phyloP scores from a whole-genome alignment of 23 tunicate genomes.

The Styela clava region DNA sequence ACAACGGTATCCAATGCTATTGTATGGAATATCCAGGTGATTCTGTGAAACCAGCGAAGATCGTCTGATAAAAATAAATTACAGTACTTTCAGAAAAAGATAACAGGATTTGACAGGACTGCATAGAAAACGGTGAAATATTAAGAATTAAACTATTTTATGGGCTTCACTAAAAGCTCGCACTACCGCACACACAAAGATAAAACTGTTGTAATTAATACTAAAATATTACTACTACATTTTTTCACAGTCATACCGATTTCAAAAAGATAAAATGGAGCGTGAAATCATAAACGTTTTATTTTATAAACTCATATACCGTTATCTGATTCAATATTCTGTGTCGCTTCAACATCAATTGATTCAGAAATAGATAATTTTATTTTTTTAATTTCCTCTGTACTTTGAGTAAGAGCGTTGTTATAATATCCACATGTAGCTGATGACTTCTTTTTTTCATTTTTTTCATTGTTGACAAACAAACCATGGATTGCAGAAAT shows the following conservation, averaged over 20 bases:
- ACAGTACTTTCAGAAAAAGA: not conserved
- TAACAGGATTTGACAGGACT: not conserved
- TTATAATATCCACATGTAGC: not conserved
- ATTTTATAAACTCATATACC: no score
- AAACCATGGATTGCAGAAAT: not conserved
- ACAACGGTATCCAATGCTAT: constrained; percentile 1
- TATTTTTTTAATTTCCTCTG: not conserved
- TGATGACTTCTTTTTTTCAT: not conserved
- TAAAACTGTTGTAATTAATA: no score
- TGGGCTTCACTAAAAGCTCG: no score
- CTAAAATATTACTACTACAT: no score
- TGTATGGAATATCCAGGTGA: constrained; percentile 2
- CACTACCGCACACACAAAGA: no score
- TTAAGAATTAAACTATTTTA: no score
- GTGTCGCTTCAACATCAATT: no score
- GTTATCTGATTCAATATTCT: no score
- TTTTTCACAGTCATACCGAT: no score
- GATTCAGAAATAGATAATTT: not conserved
- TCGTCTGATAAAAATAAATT: not conserved
- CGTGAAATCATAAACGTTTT: no score
- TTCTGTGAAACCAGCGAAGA: not conserved
- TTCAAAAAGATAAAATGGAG: no score
- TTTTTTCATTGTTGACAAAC: not conserved
- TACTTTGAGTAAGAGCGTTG: not conserved
- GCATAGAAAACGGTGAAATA: no score